phyloP scores from a whole-genome alignment of 2,113 vertebrate species.

The Anhinga anhinga region DNA sequence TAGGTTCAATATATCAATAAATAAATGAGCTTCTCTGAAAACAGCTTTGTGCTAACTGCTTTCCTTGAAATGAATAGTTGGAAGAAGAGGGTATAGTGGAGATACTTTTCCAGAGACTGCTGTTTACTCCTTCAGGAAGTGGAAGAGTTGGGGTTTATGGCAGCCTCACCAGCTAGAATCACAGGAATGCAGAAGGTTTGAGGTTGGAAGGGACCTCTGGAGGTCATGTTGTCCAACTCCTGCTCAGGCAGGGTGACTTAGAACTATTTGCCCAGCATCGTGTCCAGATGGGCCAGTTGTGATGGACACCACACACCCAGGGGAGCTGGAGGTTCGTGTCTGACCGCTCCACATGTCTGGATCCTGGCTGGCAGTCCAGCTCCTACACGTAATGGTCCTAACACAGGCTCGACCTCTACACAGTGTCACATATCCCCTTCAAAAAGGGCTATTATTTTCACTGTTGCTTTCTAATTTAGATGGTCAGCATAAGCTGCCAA shows the following conservation, averaged over 20 bases:
- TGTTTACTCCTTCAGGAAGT: neutral
- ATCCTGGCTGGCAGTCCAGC: neutral
- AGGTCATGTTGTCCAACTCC: neutral
- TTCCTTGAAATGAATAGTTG: neutral
- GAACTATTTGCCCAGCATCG: neutral
- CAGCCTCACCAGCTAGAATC: neutral
- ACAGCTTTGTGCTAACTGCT: neutral
- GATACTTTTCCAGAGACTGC: neutral
- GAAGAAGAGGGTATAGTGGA: neutral
- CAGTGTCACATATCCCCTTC: neutral
- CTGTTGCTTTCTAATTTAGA: neutral
- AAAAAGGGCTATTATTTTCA: neutral
- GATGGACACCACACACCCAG: neutral
- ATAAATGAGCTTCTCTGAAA: neutral
- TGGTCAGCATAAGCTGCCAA: neutral
- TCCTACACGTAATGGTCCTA: neutral
- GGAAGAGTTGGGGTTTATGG: neutral
- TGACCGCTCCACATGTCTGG: neutral
- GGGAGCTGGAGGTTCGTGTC: fast-evolving
- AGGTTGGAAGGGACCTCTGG: neutral
- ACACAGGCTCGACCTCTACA: neutral
- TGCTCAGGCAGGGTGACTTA: neutral
- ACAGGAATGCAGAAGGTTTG: neutral
- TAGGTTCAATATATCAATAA: neutral
- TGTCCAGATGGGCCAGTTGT: neutral